Conservation (phyloP, 2,888 invertebrate species). For the Dinocampus coccinellae region DNA sequence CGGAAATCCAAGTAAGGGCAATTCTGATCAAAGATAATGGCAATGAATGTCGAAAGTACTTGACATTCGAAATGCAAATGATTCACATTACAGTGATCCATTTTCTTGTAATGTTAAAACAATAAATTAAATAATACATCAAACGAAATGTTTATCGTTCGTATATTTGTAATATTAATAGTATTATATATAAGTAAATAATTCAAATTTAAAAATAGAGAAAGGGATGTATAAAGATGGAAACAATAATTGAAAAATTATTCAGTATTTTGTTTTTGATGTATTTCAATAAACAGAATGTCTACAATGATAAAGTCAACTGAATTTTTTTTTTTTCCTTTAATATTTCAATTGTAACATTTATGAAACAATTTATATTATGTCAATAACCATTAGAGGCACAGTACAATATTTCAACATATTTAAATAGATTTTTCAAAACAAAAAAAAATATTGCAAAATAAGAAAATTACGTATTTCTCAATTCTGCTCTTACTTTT, state of each 20-base stretch:
- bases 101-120: neutral
- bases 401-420: neutral
- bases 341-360: slow-evolving; percentile 2
- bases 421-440: neutral
- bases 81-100: neutral
- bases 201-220: neutral
- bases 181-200: neutral
- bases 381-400: slow-evolving; percentile 13
- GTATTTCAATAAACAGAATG: neutral
- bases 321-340: neutral
- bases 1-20: too few relatives aligned
- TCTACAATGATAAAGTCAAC: neutral
- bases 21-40: too few relatives aligned
- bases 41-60: too few relatives aligned
- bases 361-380: slow-evolving; percentile 4
- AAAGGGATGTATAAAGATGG: neutral
- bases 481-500: neutral
- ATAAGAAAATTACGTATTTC: neutral
- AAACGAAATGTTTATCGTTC: neutral
- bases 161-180: neutral
- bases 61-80: too few relatives aligned
- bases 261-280: neutral
- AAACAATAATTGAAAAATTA: slow-evolving; percentile 9
- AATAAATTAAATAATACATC: too few relatives aligned
- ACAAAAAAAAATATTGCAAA: neutral